These are phyloP conservation scores for Tolypeutes matacus DNA, from an alignment of 2,797 vertebrate species.

Conservation along the genomic window DNA sequence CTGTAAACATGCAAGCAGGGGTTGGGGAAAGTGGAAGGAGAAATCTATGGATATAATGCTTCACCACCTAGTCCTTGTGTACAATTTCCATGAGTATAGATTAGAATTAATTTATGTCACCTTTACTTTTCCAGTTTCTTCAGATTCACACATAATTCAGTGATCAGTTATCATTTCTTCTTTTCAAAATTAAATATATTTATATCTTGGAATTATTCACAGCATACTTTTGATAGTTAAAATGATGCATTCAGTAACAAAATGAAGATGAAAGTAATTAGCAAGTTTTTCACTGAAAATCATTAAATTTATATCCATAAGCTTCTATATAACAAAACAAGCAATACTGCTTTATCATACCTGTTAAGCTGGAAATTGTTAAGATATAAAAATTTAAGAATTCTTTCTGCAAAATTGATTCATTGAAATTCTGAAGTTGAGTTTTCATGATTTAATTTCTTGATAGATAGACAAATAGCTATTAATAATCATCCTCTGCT, in stretches of 20 bases:
- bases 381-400: constrained; percentile 45
- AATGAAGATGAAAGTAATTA: neutral
- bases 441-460: constrained; percentile 29
- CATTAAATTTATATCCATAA: constrained; percentile 10
- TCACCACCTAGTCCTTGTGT: neutral
- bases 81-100: too few species aligned
- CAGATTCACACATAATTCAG: neutral
- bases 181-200: neutral
- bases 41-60: neutral
- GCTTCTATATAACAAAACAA: constrained; percentile 31
- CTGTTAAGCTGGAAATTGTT: neutral
- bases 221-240: neutral
- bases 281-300: neutral
- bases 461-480: constrained; percentile 47
- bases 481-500: constrained; percentile 18
- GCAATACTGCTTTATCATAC: neutral
- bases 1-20: neutral
- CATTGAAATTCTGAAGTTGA: neutral
- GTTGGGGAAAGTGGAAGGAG: neutral
- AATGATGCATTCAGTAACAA: neutral
- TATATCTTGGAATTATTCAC: neutral
- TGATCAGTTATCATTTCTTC: neutral
- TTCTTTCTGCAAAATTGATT: constrained; percentile 4
- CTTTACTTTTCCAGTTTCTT: too few species aligned
- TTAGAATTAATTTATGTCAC: neutral